phyloP scores from a whole-genome alignment of 2,797 vertebrate genomes.

The Austrolebias charrua region DNA sequence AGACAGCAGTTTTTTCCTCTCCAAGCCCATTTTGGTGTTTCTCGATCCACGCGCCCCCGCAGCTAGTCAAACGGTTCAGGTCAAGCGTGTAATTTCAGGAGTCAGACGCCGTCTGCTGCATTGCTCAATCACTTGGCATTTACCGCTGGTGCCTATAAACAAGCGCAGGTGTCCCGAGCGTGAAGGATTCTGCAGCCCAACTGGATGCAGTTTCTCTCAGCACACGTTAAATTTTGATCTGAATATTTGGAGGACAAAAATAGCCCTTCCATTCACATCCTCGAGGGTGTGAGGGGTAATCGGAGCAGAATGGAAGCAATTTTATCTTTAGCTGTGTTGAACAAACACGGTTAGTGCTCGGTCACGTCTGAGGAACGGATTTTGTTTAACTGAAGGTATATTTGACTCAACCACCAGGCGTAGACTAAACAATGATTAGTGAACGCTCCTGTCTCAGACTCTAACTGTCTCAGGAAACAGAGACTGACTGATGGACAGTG shows the following conservation, averaged over 20 bases:
- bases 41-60: slow-evolving; percentile 10
- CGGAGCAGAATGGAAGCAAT: slow-evolving; percentile 42
- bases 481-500: slow-evolving; percentile 69
- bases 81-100: slow-evolving; percentile 68
- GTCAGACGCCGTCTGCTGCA: slow-evolving; percentile 46
- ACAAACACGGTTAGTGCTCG: slow-evolving; percentile 55
- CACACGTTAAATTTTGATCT: slow-evolving; percentile 48
- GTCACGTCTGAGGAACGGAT: slow-evolving; percentile 54
- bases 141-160: slow-evolving; percentile 55
- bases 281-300: slow-evolving; percentile 48
- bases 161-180: slow-evolving; percentile 75
- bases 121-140: slow-evolving; percentile 67
- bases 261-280: slow-evolving; percentile 42
- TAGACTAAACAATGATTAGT: slow-evolving; percentile 72
- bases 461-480: slow-evolving; percentile 74
- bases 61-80: slow-evolving; percentile 54
- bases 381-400: slow-evolving; percentile 56
- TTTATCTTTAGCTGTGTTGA: slow-evolving; percentile 48
- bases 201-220: slow-evolving; percentile 53
- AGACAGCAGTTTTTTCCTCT: slow-evolving; percentile 46
- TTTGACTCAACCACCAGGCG: slow-evolving; percentile 44
- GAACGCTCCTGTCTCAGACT: slow-evolving; percentile 59
- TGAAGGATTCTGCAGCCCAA: slow-evolving; percentile 38
- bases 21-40: slow-evolving; percentile 39
- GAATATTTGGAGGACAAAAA: slow-evolving; percentile 41